Evolutionary conservation across 2,113 vertebrate species (phyloP), one percentile per base, ranked within the genome.

Genomic region (Gnathonemus echidnorhynchus): DNA sequence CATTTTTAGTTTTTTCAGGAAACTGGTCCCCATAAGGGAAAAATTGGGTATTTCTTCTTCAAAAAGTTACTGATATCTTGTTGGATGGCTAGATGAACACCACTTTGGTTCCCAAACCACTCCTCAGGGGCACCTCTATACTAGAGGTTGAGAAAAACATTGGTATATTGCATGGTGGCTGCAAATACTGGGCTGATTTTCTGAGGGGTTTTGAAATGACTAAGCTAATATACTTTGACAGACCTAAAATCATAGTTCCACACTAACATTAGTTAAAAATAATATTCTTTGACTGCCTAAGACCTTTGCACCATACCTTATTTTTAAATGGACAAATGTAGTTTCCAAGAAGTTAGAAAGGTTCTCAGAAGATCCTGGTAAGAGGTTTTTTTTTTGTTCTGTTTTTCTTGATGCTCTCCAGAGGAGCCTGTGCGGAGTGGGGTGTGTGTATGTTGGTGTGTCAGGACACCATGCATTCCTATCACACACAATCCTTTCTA

Each of bases 401-500:
- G 46, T 27, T 46, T 53, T n/a, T 87, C 83, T 48, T 48, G 17
- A 46, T 48, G 83, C 19, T 9, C 45, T n/a, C 83, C 8, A 42
- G 83, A 52, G 49, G 42, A 52, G 27, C 5, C 27, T 52, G n/a
- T 35, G 86, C 27, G 3, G 86, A 10, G 19, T 19, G n/a, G 46
- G 50, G 53, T 52, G 85, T 87, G 86, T 52, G 86, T 52, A 48
- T 53, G 49, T 39, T 39, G 17, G 53, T 56, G 53, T 62, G 53
- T 62, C 19, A 49, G 15, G 74, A 24, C 31, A 3, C 48, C 19
- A 80, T 46, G 50, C 10, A 49, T 53, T 19, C 86, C 86, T 91
- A 92, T 93, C 93, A 92, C 93, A 92, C 92, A 93, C 92, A 93
- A 89, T 92, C 92, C 92, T 92, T 93, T 91, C 93, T 93, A 93